A percentile compares a stretch with the other conserved stretches of the same genome.
Conservation (phyloP, 2,888 invertebrate genomes). For the Ellobium chinense region DNA sequence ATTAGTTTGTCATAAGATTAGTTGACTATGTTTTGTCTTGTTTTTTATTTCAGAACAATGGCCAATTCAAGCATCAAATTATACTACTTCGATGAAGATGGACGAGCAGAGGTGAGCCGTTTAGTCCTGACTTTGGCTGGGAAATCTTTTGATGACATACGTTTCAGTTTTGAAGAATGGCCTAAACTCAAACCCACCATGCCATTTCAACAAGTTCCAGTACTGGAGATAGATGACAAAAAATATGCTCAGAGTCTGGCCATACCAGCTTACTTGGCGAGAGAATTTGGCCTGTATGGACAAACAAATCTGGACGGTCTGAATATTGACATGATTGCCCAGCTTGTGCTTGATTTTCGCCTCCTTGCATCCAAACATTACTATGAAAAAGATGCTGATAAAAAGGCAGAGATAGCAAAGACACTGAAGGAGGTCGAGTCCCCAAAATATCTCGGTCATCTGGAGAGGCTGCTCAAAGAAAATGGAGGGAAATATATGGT, state of each 20-base stretch:
- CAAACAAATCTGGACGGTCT: constrained; percentile 7
- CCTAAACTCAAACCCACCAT: constrained; percentile 13
- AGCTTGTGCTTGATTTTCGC: constrained; percentile 16
- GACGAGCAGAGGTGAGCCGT: constrained; percentile 21
- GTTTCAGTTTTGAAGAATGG: constrained; percentile 13
- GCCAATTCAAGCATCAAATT: constrained; percentile 10
- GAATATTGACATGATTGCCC: constrained; percentile 11
- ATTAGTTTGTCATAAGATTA: no score
- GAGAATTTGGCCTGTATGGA: constrained; percentile 41
- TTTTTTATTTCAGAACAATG: constrained; percentile 1
- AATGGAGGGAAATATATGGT: constrained; percentile 9
- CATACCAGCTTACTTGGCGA: constrained; percentile 32
- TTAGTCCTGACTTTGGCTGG: constrained; percentile 19
- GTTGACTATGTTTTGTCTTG: no score
- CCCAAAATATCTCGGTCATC: constrained; percentile 9
- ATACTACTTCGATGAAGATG: constrained; percentile 4
- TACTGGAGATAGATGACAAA: constrained; percentile 39
- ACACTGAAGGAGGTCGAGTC: neutral
- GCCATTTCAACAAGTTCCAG: constrained; percentile 41
- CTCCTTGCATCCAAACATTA: neutral
- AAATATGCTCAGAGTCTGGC: constrained; percentile 35
- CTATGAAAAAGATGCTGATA: neutral
- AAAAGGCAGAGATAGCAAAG: neutral
- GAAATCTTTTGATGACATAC: constrained; percentile 18
- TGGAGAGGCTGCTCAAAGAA: constrained; percentile 14